phyloP scores from a whole-genome alignment of 2,797 vertebrate species.

The Microctenopoma lineatum region DNA sequence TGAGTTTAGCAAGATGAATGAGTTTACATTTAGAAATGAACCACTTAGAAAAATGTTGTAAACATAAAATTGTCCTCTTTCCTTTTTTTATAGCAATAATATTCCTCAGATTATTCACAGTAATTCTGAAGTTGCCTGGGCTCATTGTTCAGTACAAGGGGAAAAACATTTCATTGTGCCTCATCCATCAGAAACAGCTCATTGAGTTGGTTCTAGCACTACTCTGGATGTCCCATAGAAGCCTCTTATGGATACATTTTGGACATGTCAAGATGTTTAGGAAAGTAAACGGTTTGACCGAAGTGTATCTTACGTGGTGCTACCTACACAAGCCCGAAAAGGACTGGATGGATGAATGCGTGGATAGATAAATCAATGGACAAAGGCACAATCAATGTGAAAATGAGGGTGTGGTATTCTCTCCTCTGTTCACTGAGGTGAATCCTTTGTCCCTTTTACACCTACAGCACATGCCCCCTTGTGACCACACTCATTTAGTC shows the following conservation, averaged over 20 bases:
- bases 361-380: too few species aligned
- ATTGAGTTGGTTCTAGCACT: neutral
- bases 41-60: too few species aligned
- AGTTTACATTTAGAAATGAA: too few species aligned
- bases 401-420: neutral
- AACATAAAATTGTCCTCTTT: too few species aligned
- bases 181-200: neutral
- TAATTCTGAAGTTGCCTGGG: neutral
- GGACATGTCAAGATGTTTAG: neutral
- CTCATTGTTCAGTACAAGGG: neutral
- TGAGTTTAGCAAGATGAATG: too few species aligned
- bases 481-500: slow-evolving; percentile 10
- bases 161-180: neutral
- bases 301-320: neutral
- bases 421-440: neutral
- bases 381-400: neutral
- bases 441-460: slow-evolving; percentile 31
- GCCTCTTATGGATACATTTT: slow-evolving; percentile 1
- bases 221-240: neutral
- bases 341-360: neutral
- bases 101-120: neutral
- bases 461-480: slow-evolving; percentile 13
- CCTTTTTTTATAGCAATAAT: too few species aligned
- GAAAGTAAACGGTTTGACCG: neutral
- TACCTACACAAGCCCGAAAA: neutral